These are phyloP conservation scores for Frankliniella fusca DNA, from an alignment of 2,888 invertebrate genomes.

Conservation along the genomic window DNA sequence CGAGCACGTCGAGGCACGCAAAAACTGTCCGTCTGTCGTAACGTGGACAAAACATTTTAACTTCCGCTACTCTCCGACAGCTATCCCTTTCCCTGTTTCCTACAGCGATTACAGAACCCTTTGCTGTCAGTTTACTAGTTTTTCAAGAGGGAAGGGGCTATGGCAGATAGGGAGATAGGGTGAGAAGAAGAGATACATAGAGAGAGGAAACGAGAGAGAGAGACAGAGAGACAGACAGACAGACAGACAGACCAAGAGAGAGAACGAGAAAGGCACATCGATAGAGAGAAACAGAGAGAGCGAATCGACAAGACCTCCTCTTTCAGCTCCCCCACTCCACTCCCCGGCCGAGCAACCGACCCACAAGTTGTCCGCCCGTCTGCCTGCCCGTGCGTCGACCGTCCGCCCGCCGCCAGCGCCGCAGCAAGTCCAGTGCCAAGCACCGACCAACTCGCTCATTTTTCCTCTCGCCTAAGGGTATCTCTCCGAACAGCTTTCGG, in stretches of 20 bases:
- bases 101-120: too few species aligned
- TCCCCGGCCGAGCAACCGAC: background rate
- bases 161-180: background rate
- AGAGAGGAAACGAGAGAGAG: background rate
- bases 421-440: too few species aligned
- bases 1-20: too few species aligned
- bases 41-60: too few species aligned
- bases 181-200: background rate
- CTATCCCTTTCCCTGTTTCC: too few species aligned
- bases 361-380: background rate
- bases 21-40: too few species aligned
- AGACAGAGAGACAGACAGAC: background rate
- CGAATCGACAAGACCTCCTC: background rate
- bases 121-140: too few species aligned
- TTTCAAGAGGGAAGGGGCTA: background rate
- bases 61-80: too few species aligned
- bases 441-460: too few species aligned
- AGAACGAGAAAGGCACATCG: too few species aligned
- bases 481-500: too few species aligned
- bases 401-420: background rate
- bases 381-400: background rate
- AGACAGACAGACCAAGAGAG: background rate
- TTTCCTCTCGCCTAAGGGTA: too few species aligned
- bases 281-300: background rate
- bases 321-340: background rate